These are phyloP conservation scores for Pampusana beccarii DNA, from an alignment of 2,113 vertebrate genomes.

Conservation along the genomic window DNA sequence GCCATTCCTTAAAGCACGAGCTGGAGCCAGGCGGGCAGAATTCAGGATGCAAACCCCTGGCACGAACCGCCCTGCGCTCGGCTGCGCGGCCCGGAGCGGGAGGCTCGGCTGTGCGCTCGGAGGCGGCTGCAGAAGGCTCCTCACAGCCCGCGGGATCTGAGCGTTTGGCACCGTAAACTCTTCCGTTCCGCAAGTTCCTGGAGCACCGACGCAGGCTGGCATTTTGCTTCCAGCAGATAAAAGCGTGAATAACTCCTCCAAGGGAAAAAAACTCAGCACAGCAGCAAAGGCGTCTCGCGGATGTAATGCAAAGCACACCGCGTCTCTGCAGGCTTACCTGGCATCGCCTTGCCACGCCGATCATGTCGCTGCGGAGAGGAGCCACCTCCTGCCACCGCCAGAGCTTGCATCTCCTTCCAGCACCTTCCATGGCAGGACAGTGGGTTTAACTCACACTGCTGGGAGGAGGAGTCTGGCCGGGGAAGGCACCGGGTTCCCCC, in stretches of 20 bases:
- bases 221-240: neutral
- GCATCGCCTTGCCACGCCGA: rapidly evolving
- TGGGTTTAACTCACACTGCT: neutral
- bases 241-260: neutral
- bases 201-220: neutral
- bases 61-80: rapidly evolving
- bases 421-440: neutral
- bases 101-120: neutral
- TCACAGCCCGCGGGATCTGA: neutral
- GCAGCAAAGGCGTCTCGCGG: neutral
- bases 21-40: neutral
- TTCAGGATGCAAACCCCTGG: neutral
- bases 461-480: neutral
- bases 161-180: conserved; percentile 3
- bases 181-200: neutral
- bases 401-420: neutral
- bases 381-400: neutral
- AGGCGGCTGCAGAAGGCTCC: neutral
- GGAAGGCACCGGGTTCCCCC: neutral
- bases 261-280: neutral
- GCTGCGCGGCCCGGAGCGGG: neutral
- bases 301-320: rapidly evolving
- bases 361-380: rapidly evolving
- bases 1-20: neutral
- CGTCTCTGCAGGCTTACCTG: neutral